A percentile compares a stretch with the other conserved stretches of the same genome.
phyloP scores from a whole-genome alignment of 2,888 invertebrate genomes.

The Gibbula magus region DNA sequence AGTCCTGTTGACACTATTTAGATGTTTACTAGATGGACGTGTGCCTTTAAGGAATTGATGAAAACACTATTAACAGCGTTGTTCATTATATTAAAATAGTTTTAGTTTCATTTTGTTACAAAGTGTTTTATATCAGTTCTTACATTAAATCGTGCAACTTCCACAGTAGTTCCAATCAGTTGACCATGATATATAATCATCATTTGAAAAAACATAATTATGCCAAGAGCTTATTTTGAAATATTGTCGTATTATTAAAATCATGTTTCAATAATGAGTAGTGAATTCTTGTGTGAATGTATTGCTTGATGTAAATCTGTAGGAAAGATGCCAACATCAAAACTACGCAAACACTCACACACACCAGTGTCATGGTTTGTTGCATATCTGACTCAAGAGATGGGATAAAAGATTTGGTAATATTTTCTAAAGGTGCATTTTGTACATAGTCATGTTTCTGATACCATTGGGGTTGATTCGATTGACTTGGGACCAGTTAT shows the following conservation, averaged over 20 bases:
- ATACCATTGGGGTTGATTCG: background rate
- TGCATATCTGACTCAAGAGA: background rate
- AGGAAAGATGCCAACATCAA: background rate
- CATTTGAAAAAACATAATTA: too few relatives aligned
- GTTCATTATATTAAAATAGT: slow-evolving; percentile 7
- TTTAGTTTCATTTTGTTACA: slow-evolving; percentile 11
- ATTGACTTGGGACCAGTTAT: too few relatives aligned
- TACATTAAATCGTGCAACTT: too few relatives aligned
- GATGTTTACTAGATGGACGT: background rate
- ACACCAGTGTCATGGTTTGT: background rate
- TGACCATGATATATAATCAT: too few relatives aligned
- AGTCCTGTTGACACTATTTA: too few relatives aligned
- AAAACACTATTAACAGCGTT: background rate
- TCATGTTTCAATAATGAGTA: too few relatives aligned
- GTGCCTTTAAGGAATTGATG: background rate
- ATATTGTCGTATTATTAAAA: too few relatives aligned
- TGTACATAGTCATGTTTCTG: slow-evolving; percentile 7
- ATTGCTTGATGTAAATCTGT: too few relatives aligned
- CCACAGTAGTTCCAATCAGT: too few relatives aligned
- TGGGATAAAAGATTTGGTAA: background rate
- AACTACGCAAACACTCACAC: too few relatives aligned
- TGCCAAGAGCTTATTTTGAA: too few relatives aligned
- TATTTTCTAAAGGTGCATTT: slow-evolving; percentile 12
- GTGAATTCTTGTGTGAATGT: too few relatives aligned
- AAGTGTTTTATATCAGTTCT: background rate